Evolutionary conservation across 2,888 invertebrate species (phyloP).

Genomic region (Cylloceria caligata): DNA sequence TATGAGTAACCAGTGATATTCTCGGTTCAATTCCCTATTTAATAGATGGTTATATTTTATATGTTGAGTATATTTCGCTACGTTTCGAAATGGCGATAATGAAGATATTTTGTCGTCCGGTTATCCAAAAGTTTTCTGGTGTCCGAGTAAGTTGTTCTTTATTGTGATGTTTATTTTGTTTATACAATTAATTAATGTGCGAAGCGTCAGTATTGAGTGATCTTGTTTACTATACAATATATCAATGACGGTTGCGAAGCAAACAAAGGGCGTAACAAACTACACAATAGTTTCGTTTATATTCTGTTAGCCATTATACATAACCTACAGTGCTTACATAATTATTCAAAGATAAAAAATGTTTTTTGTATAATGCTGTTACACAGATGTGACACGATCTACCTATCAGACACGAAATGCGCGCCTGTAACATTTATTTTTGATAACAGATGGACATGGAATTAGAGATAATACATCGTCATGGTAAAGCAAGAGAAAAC

Average conservation of each 20-base stretch:
- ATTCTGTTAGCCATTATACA: neutral
- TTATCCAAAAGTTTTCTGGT: slow-evolving; percentile 76
- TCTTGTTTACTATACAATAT: neutral
- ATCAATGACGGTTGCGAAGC: neutral
- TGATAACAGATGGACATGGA: neutral
- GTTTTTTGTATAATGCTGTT: neutral
- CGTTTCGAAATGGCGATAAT: slow-evolving; percentile 76
- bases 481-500: too few relatives aligned
- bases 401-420: neutral
- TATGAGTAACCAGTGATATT: slow-evolving; percentile 37
- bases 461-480: slow-evolving; percentile 4
- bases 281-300: neutral
- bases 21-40: slow-evolving; percentile 3
- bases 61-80: neutral
- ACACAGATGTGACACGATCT: neutral
- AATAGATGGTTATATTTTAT: slow-evolving; percentile 32
- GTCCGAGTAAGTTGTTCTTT: slow-evolving; percentile 78
- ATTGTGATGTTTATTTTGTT: slow-evolving; percentile 51
- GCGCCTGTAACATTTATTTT: slow-evolving; percentile 1
- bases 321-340: neutral
- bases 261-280: neutral
- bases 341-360: slow-evolving; percentile 3
- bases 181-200: slow-evolving; percentile 1
- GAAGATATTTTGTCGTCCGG: slow-evolving; percentile 79
- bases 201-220: neutral